phyloP scores from a whole-genome alignment of 2,888 invertebrate species.

The Drosophila falleni region DNA sequence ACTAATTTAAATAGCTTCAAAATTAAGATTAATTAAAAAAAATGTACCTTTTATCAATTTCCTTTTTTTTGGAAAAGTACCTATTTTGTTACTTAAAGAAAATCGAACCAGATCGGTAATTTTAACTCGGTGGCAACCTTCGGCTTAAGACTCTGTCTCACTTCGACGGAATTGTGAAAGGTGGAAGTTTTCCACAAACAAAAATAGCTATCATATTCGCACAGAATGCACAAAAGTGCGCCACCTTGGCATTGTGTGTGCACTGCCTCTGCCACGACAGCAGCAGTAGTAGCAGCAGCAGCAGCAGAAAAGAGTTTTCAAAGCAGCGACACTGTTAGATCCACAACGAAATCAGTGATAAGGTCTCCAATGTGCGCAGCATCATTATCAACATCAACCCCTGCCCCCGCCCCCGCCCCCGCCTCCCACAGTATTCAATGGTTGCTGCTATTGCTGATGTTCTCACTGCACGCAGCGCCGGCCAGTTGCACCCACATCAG shows the following conservation, averaged over 20 bases:
- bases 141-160: no score
- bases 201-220: slow-evolving; percentile 54
- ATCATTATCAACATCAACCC: slow-evolving; percentile 37
- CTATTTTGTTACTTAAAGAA: no score
- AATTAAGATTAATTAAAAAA: no score
- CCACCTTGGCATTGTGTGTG: slow-evolving; percentile 67
- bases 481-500: slow-evolving; percentile 87
- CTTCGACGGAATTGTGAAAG: slow-evolving; percentile 21
- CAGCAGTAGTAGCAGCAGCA: slow-evolving; percentile 21
- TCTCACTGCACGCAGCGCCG: slow-evolving; percentile 27
- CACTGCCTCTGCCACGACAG: slow-evolving; percentile 55
- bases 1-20: no score
- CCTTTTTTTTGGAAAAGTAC: no score
- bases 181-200: slow-evolving; percentile 64
- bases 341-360: slow-evolving; percentile 46
- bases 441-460: slow-evolving; percentile 41
- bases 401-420: slow-evolving; percentile 29
- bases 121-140: no score
- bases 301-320: not conserved
- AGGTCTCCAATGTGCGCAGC: slow-evolving; percentile 48
- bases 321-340: slow-evolving; percentile 13
- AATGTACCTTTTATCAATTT: no score
- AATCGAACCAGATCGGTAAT: no score
- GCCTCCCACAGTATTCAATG: slow-evolving; percentile 30
- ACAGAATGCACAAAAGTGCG: slow-evolving; percentile 77